These are phyloP conservation scores for Anguilla obscura DNA, from an alignment of 2,797 vertebrate species.

Conservation along the genomic window DNA sequence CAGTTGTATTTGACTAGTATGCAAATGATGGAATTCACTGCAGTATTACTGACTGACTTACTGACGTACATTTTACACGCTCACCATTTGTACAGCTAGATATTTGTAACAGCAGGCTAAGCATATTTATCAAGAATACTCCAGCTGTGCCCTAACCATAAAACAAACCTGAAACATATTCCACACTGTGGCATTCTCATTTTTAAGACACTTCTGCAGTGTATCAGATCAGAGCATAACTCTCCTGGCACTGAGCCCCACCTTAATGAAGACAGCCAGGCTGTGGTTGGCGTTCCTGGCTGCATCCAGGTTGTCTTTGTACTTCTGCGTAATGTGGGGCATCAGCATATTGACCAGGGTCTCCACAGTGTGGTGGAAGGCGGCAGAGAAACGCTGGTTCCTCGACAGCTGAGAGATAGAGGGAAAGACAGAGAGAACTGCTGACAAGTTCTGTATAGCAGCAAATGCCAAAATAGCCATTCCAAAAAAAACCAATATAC, in stretches of 20 bases:
- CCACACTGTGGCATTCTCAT: neutral
- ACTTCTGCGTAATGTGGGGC: slow-evolving; percentile 98
- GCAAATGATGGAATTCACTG: neutral
- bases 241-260: neutral
- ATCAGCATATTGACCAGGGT: slow-evolving; percentile 95
- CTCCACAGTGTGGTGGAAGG: slow-evolving; percentile 94
- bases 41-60: neutral
- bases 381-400: slow-evolving; percentile 94
- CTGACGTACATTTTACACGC: neutral
- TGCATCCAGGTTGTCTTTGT: slow-evolving; percentile 93
- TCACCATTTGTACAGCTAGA: neutral
- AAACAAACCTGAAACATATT: neutral
- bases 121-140: neutral
- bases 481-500: neutral
- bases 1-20: neutral
- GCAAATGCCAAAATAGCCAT: neutral
- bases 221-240: neutral
- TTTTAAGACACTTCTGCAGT: neutral
- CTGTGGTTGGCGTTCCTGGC: slow-evolving; percentile 90
- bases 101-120: neutral
- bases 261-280: slow-evolving; percentile 12
- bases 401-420: slow-evolving; percentile 77
- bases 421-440: neutral
- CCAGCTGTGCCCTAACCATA: neutral
- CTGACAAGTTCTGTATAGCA: neutral